Evolutionary conservation across 2,888 invertebrate species (phyloP).

Genomic region (Cremastinae sp.): DNA sequence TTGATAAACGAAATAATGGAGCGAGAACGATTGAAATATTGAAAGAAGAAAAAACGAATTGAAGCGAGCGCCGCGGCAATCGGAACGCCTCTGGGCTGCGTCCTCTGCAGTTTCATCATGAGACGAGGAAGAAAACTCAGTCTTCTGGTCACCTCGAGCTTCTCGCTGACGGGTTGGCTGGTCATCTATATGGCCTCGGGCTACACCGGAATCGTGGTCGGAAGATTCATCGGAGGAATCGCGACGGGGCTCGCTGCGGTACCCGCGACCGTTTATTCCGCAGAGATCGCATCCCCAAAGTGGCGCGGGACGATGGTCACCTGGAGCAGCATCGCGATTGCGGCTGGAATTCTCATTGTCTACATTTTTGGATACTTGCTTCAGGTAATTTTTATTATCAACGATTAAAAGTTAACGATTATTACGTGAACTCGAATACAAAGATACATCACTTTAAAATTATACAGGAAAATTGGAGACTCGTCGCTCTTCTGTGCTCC

Average conservation of each 20-base stretch:
- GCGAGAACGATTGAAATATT: neutral
- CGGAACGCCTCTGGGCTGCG: conserved; percentile 82
- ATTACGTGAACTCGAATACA: neutral
- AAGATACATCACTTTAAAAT: too few species aligned
- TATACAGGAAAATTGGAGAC: conserved; percentile 81
- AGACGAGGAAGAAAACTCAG: conserved; percentile 81
- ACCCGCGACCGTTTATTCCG: conserved; percentile 82
- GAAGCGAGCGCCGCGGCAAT: conserved; percentile 82
- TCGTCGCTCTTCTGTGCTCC: conserved; percentile 79
- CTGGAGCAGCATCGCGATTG: conserved; percentile 82
- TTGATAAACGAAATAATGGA: neutral
- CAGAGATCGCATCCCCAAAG: conserved; percentile 81
- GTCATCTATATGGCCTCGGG: conserved; percentile 79
- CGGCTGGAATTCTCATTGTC: conserved; percentile 81
- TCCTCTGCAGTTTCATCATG: conserved; percentile 81
- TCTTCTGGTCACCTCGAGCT: conserved; percentile 80
- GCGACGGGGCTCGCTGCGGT: conserved; percentile 82
- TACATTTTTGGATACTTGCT: conserved; percentile 81
- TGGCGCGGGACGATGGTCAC: conserved; percentile 82
- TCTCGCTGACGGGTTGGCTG: conserved; percentile 82
- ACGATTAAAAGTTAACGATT: too few species aligned
- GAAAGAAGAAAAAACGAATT: conserved; percentile 58
- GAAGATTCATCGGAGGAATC: conserved; percentile 81
- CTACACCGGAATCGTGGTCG: conserved; percentile 79
- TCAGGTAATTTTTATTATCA: conserved; percentile 75